These are phyloP conservation scores for Scomber scombrus DNA, from an alignment of 2,113 vertebrate species.

Conservation along the genomic window DNA sequence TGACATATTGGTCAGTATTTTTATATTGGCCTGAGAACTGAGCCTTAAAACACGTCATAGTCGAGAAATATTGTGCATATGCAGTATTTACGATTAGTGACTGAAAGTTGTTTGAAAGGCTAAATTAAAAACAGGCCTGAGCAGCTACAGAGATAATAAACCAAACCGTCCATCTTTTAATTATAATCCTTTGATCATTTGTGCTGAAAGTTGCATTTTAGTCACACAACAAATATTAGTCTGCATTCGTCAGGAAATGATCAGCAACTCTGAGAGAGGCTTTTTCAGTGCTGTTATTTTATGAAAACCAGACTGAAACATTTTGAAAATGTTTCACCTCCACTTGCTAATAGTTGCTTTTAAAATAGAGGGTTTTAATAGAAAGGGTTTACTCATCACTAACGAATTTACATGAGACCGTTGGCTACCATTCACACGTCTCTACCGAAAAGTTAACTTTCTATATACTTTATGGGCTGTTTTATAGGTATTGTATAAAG, in stretches of 20 bases:
- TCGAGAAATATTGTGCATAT: not conserved
- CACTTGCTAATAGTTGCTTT: not conserved
- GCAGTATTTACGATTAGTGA: not conserved
- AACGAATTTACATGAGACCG: not conserved
- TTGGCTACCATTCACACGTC: not conserved
- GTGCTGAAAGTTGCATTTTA: slow-evolving; percentile 40
- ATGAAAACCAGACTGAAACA: slow-evolving; percentile 37
- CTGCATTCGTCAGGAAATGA: slow-evolving; percentile 40
- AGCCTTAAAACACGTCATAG: not conserved
- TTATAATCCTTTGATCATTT: slow-evolving; percentile 36
- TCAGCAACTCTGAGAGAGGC: not conserved
- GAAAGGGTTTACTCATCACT: not conserved
- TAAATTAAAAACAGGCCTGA: slow-evolving; percentile 33
- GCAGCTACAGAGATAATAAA: slow-evolving; percentile 12
- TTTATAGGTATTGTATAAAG: not conserved
- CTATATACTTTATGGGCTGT: not conserved
- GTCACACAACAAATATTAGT: slow-evolving; percentile 33
- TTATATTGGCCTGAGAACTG: not conserved
- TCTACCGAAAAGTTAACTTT: not conserved
- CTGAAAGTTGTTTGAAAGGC: slow-evolving; percentile 42
- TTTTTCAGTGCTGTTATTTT: slow-evolving; percentile 2
- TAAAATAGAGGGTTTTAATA: not conserved
- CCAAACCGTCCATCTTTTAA: slow-evolving; percentile 23
- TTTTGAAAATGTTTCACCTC: slow-evolving; percentile 13
- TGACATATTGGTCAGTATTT: slow-evolving; percentile 5